Evolutionary conservation across 2,113 vertebrate species (phyloP), one percentile per base, ranked within the genome.

Genomic region (Climacteris rufus): DNA sequence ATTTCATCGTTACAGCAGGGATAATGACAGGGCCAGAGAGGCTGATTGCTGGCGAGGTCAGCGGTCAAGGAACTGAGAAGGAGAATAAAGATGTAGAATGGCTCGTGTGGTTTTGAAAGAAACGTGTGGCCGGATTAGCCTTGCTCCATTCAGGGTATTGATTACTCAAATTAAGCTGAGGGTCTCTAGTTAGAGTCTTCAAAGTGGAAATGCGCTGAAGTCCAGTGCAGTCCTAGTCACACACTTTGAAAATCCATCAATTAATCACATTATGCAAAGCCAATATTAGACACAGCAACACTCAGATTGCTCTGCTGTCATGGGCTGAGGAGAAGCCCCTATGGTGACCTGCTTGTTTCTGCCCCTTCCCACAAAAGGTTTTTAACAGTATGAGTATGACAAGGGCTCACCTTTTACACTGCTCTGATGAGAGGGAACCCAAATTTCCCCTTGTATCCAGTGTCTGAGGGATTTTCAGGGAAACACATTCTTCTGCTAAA

Each of bases 201-300:
- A 64, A n/a, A 71, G 83, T 52, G 31, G 52, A 86, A 77, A 78
- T 37, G 64, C 64, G 70, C 78, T n/a, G 13, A 77, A 75, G 71
- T 88, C 52, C 68, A 86, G 87, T 23, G 30, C 56, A 81, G 75
- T 6, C 11, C 50, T 83, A 40, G 82, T 74, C 64, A 83, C 79
- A 81, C 24, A 2, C 75, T 56, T 70, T 56, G 76, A 87, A 95
- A 96, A 96, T 59, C 54, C 85, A 88, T 88, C 68, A 47, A 23
- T 94, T 89, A 88, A 86, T 94, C 92, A 70, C 91, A 86, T 94
- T 92, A 90, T 75, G 72, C 92, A 90, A 75, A 81, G 88, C 88
- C 88, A 93, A 9, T 81, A 49, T 77, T 39, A 59, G 75, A 44
- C 85, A 80, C 27, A 33, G 47, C 42, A 50, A 28, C 22, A 10